These are phyloP conservation scores for Rhorus exstirpatorius DNA, from an alignment of 2,888 invertebrate species.

Conservation along the genomic window DNA sequence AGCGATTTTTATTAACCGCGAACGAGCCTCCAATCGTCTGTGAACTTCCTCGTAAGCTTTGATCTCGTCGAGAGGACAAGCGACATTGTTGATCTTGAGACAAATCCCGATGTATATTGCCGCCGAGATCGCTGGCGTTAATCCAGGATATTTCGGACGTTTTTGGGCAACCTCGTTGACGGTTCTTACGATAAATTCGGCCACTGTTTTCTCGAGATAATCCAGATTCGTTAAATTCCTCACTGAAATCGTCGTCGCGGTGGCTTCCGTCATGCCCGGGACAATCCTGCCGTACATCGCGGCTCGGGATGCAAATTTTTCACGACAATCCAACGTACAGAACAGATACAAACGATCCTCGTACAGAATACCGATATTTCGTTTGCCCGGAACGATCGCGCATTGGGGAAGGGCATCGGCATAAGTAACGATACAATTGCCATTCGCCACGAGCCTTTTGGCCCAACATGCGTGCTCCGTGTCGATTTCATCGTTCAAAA, in stretches of 20 bases:
- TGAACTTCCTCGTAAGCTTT: conserved; percentile 85
- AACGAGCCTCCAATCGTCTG: conserved; percentile 84
- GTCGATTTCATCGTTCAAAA: conserved; percentile 79
- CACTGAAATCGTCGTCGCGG: conserved; percentile 85
- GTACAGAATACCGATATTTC: conserved; percentile 87
- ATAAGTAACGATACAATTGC: conserved; percentile 89
- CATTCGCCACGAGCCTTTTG: conserved; percentile 87
- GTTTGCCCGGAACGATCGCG: conserved; percentile 86
- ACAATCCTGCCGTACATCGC: conserved; percentile 86
- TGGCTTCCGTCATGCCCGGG: conserved; percentile 83
- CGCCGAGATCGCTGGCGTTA: conserved; percentile 87
- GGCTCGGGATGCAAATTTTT: conserved; percentile 87
- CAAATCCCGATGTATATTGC: conserved; percentile 88
- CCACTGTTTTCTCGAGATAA: conserved; percentile 89
- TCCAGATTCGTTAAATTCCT: conserved; percentile 88
- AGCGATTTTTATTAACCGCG: conserved; percentile 85
- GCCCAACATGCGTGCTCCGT: conserved; percentile 84
- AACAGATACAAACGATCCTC: conserved; percentile 88
- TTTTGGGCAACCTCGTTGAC: conserved; percentile 87
- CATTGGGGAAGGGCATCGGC: conserved; percentile 87
- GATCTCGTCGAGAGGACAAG: conserved; percentile 75
- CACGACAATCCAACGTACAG: conserved; percentile 87
- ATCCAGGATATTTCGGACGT: conserved; percentile 89
- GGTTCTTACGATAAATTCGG: conserved; percentile 87
- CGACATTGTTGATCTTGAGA: conserved; percentile 87